Base-by-base conservation (phyloP, 1,140 invertebrate species). In the Ridgeia piscesae region DNA sequence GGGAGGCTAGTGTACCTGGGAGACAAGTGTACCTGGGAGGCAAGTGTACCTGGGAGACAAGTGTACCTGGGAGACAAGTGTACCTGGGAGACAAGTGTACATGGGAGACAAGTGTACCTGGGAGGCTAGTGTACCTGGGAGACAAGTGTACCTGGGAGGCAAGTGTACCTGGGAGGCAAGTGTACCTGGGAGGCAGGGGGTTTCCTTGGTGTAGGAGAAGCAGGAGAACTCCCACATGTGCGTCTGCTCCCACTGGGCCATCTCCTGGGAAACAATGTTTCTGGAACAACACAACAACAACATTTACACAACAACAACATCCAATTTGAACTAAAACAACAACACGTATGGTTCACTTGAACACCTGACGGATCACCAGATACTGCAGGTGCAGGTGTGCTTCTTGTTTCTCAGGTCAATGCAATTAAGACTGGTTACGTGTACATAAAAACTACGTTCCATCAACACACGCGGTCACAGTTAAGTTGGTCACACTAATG, bases 201-300 rank as follows among this genome's bases (percentile, higher is more conserved):
- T 91, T 35, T 91, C 34, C 50, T 91, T 91, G 11, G 91, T 42
- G 34, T 91, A 91, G 42, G 34, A 33, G 48, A 91, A 91, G 31
- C 91, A 91, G 9, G 35, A 48, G 33, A 91, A 42, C 42, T 34
- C 35, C 91, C 91, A 91, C 34, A 91, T 35, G 48, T 58, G 33
- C 14, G 14, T 35, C 50, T 35, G 33, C 21, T 91, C 91, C 91
- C 91, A 91, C 50, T 48, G 35, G 34, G 35, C 34, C 91, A 91
- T 91, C 42, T 91, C 91, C 42, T 42, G 48, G 9, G 34, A 48
- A n/a, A 91, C 50, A n/a, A 48, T 50, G 33, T 35, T 58, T 91
- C 91, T 91, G 31, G 9, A 89, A 89, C 33, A 33, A 89, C 34
- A 90, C 14, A 90, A 90, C 33, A 90, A 90, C 35, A 34, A 34